Conservation (phyloP, 2,888 invertebrate species). For the Lamellibrachia satsuma region DNA sequence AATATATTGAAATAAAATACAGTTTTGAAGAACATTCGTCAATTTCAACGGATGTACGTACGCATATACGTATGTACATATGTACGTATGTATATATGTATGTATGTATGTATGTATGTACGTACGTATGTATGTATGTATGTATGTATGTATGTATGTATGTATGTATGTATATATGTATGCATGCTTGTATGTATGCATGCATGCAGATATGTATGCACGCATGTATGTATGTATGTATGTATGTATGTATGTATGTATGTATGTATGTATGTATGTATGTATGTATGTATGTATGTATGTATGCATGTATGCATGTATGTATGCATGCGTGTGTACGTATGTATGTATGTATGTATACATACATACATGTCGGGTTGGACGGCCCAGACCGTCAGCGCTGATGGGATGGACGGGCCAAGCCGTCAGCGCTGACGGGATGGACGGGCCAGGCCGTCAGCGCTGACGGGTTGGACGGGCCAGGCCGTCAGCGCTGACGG, state of each 20-base stretch:
- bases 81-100: too few relatives aligned
- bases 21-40: too few relatives aligned
- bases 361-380: too few relatives aligned
- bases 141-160: constrained; percentile 30
- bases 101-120: constrained; percentile 7
- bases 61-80: too few relatives aligned
- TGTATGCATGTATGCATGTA: neutral
- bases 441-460: too few relatives aligned
- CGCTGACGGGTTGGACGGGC: too few relatives aligned
- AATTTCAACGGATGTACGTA: too few relatives aligned
- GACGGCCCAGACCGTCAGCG: too few relatives aligned
- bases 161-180: constrained; percentile 14
- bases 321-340: constrained; percentile 24
- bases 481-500: too few relatives aligned
- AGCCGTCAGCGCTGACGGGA: too few relatives aligned
- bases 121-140: constrained; percentile 26
- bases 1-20: too few relatives aligned
- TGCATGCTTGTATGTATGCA: neutral
- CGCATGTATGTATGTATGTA: constrained; percentile 32
- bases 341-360: constrained; percentile 29
- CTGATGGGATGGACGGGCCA: too few relatives aligned
- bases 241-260: constrained; percentile 26
- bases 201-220: constrained; percentile 29
- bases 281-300: constrained; percentile 26
- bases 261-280: constrained; percentile 30